Base-by-base conservation (phyloP, 2,888 invertebrate species). In the Stictocephala bisonia region DNA sequence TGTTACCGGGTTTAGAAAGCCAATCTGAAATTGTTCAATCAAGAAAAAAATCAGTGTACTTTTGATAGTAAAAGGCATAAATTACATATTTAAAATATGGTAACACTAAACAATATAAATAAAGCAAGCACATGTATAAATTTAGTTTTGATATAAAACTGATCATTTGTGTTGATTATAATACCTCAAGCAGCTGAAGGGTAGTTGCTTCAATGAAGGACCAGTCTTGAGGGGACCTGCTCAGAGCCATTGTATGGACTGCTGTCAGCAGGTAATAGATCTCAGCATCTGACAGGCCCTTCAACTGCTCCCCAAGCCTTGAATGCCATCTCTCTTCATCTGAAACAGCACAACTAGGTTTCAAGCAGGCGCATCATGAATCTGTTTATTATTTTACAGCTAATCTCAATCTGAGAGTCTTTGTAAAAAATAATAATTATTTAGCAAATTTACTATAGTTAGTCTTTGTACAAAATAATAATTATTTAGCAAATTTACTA, bases 161-260 rank as follows among this genome's bases (percentile, higher is more conserved):
- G 15, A 15, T n/a, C 35, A 35, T 35, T 11, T 11, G 7, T 35
- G 11, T 56, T 67, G 24, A 40, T 66, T 75, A 26, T 26, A 73
- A 51, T 83, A 91, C 92, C 85, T 90, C 88, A 80, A 93, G 90
- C 60, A 93, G 86, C 82, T 92, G 90, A 56, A 89, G 84, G 0
- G 90, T 89, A 22, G 91, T 88, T 26, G 88, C 85, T 80, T 88
- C 85, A 60, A 93, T 88, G 80, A 93, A 90, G 26, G 87, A 86
- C 80, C 87, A 86, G 80, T 93, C 92, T 60, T 85, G 84, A 6
- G 84, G 82, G 29, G 84, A 81, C 75, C 93, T 86, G 2, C 89
- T 88, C 81, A 91, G 85, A 11, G 91, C 92, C 91, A 94, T 93
- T 83, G 92, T 93, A 50, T 92, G 90, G 81, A 93, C 90, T 1